Evolutionary conservation across 2,888 invertebrate species (phyloP), one percentile per base, ranked within the genome.

Genomic region (Pseudanteris insignis): DNA sequence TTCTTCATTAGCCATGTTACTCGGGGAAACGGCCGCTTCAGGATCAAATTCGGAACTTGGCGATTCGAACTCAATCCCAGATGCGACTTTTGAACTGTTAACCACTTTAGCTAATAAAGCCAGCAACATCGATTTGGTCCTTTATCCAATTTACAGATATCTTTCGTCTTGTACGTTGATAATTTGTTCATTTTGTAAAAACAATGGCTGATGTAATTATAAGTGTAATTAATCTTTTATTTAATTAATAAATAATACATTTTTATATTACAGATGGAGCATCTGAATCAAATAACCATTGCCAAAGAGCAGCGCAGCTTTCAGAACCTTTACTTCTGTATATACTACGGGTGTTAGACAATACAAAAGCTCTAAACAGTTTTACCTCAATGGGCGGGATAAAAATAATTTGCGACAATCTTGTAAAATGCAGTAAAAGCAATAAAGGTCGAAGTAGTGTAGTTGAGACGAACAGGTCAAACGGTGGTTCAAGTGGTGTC

Each of bases 281-380:
- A 8, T 72, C 74, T 62, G 69, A 66, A 14, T 67, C 71, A 9
- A 44, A 70, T 4, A 74, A 74, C 51, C 66, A 71, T 18, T 73
- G 73, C 33, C 66, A 77, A 38, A 76, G 78, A n/a, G 72, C 82
- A 6, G 83, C 84, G 65, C 86, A 88, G 64, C 81, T 95, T 5
- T 94, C 94, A 0, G 93, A 94, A 78, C 93, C 93, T 1, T 84
- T 95, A 76, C 85, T 94, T 41, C 91, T 91, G 85, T 89, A 94
- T 70, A 88, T 93, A 25, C 83, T 92, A 7, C 87, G 89, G 70
- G 87, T 93, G 4, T 81, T 95, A 34, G 91, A 92, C n/a, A 88
- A 88, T 29, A 88, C 90, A 37, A 87, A 88, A 26, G 87, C 91
- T 1, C 83, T 94, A 3, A 83, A 85, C 37, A 86, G 87, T 8